Conservation (phyloP, 2,888 invertebrate genomes). For the Hydraecia micacea region DNA sequence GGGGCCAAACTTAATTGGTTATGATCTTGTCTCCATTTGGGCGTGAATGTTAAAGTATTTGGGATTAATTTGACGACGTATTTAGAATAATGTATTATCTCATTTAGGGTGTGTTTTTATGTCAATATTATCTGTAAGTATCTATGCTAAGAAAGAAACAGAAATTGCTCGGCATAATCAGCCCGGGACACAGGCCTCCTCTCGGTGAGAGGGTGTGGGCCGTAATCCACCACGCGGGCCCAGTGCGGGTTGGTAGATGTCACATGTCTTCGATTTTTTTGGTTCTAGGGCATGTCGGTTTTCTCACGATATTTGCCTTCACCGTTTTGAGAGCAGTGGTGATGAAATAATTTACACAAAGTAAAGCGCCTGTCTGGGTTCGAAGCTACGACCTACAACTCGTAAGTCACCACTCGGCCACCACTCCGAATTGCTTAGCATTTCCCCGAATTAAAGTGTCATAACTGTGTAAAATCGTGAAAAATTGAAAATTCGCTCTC, state of each 20-base stretch:
- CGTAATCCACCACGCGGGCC: no score
- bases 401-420: neutral
- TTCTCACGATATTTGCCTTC: neutral
- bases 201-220: neutral
- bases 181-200: neutral
- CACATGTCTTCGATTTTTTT: neutral
- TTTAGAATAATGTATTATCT: constrained; percentile 50
- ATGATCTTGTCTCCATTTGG: constrained; percentile 60
- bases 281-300: neutral
- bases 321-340: neutral
- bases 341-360: neutral
- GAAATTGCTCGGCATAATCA: neutral
- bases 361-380: neutral
- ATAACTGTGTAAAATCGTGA: constrained; percentile 22
- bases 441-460: constrained; percentile 10
- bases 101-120: constrained; percentile 37
- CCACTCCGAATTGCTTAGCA: neutral
- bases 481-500: constrained; percentile 27
- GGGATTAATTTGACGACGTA: constrained; percentile 54
- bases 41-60: constrained; percentile 61
- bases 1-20: constrained; percentile 69
- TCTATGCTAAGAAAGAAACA: neutral
- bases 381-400: neutral
- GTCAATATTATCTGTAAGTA: neutral
- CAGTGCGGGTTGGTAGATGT: neutral